phyloP scores from a whole-genome alignment of 2,113 vertebrate species.

The Coptodon bakossiorum region DNA sequence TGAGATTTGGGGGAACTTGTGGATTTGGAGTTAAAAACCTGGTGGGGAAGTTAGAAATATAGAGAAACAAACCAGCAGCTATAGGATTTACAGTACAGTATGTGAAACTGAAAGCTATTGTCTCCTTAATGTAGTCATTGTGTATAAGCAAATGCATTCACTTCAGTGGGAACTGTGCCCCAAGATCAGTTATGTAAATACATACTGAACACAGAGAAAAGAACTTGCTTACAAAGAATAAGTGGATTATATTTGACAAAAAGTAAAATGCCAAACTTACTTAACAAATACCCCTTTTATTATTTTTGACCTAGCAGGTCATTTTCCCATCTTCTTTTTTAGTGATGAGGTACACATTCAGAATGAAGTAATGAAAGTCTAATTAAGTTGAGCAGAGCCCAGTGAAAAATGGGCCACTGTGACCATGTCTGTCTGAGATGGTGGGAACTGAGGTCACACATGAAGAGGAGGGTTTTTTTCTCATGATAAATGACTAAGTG shows the following conservation, averaged over 20 bases:
- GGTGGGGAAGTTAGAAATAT: background rate
- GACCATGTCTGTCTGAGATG: conserved; percentile 12
- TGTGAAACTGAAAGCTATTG: background rate
- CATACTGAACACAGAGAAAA: background rate
- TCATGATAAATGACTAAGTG: conserved; percentile 8
- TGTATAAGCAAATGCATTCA: background rate
- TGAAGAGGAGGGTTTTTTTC: background rate
- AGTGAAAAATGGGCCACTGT: conserved; percentile 33
- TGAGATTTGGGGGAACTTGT: background rate
- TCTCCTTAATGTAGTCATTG: background rate
- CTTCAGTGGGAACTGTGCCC: background rate
- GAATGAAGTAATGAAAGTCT: conserved; percentile 1
- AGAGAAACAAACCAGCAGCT: background rate
- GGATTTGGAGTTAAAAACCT: background rate
- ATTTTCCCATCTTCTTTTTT: background rate
- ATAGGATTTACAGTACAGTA: rapidly evolving
- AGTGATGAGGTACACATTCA: background rate
- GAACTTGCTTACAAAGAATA: background rate
- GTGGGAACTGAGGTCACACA: conserved; percentile 35
- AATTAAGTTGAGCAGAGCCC: conserved; percentile 8
- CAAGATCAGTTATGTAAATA: background rate
- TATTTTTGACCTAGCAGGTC: background rate
- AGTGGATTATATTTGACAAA: background rate
- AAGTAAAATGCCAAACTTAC: background rate
- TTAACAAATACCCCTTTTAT: background rate